Conservation (phyloP, 2,113 vertebrate genomes). For the Grantiella picta region DNA sequence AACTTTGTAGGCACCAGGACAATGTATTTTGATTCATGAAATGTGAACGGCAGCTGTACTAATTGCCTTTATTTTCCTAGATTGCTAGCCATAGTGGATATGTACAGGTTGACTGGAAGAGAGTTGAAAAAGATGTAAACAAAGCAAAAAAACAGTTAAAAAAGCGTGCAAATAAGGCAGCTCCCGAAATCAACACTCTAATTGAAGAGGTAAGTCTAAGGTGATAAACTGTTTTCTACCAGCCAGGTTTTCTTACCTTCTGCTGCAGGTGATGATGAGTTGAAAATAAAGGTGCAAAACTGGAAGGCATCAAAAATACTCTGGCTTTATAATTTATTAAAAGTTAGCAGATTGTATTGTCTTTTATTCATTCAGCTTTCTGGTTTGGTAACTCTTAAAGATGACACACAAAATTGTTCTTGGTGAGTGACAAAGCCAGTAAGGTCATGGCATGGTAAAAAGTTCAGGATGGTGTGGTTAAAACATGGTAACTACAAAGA, state of each 20-base stretch:
- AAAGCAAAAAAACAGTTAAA: constrained; percentile 96
- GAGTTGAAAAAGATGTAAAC: constrained; percentile 97
- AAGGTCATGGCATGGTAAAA: background rate
- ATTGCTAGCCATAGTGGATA: constrained; percentile 96
- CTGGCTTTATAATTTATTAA: background rate
- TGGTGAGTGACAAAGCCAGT: background rate
- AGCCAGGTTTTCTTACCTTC: background rate
- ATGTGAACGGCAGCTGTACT: background rate
- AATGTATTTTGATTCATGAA: background rate
- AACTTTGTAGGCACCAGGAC: background rate
- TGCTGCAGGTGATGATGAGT: background rate
- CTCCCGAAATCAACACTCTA: constrained; percentile 89
- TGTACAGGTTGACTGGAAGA: constrained; percentile 96
- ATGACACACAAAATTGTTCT: background rate
- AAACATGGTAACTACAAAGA: background rate
- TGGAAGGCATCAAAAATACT: background rate
- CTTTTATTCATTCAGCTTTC: background rate
- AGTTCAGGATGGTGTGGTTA: background rate
- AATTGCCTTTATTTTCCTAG: constrained; percentile 70
- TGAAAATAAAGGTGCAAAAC: background rate
- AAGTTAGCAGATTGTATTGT: background rate
- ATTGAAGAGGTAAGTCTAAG: constrained; percentile 87
- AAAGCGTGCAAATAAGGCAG: constrained; percentile 89
- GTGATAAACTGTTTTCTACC: background rate
- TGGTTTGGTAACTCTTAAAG: background rate